These are phyloP conservation scores for Melanocharis versteri DNA, from an alignment of 2,113 vertebrate genomes.

Conservation along the genomic window DNA sequence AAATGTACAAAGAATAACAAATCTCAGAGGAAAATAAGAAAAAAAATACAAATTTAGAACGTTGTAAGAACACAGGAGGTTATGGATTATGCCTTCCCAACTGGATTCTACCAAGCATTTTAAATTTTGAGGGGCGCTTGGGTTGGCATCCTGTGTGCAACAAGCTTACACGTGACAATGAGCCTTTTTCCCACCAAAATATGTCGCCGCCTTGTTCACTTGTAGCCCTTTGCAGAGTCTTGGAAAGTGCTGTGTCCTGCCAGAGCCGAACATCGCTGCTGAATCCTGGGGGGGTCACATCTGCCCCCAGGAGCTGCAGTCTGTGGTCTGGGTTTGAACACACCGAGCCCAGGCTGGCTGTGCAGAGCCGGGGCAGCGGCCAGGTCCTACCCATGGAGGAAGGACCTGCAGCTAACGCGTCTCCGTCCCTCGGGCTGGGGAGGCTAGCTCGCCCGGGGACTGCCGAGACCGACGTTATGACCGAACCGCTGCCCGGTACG, in stretches of 20 bases:
- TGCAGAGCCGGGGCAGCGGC: background rate
- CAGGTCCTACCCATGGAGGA: accelerated
- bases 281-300: accelerated
- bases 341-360: background rate
- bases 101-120: background rate
- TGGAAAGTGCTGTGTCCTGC: background rate
- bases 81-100: background rate
- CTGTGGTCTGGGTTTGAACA: background rate
- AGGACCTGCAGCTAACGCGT: no score
- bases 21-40: background rate
- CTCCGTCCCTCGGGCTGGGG: no score
- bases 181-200: background rate
- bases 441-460: no score
- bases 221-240: background rate
- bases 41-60: background rate
- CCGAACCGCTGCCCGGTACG: no score
- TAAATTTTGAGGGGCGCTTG: background rate
- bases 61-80: background rate
- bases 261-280: background rate
- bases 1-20: background rate
- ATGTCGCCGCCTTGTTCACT: background rate
- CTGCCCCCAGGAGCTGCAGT: background rate
- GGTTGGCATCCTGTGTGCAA: background rate
- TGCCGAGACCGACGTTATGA: no score
- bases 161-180: background rate